Evolutionary conservation across 2,797 vertebrate genomes (phyloP).

Genomic region (Notolepis coatsorum): DNA sequence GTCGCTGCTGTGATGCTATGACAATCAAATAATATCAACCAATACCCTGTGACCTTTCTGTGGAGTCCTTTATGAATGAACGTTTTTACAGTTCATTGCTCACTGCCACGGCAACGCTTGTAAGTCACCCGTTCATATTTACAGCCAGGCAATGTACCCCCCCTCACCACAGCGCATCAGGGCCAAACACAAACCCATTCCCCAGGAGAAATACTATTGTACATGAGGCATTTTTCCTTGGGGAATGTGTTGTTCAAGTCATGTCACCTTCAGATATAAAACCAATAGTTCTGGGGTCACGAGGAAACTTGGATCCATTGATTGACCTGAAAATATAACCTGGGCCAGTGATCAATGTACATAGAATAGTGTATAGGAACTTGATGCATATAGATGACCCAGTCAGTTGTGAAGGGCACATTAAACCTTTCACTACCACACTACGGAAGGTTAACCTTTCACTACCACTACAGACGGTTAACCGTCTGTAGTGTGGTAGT

Average conservation of each 20-base stretch:
- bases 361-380: too few species aligned
- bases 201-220: not conserved
- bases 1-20: too few species aligned
- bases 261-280: constrained; percentile 16
- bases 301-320: constrained; percentile 10
- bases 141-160: not conserved
- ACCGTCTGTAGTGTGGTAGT: too few species aligned
- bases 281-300: constrained; percentile 23
- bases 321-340: constrained; percentile 18
- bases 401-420: too few species aligned
- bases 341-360: too few species aligned
- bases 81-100: not conserved
- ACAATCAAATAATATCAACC: too few species aligned
- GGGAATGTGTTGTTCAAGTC: too few species aligned
- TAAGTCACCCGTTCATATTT: not conserved
- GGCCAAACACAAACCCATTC: not conserved
- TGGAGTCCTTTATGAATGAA: not conserved
- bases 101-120: not conserved
- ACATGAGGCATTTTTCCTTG: not conserved
- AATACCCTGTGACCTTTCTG: not conserved
- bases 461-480: too few species aligned
- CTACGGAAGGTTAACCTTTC: too few species aligned
- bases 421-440: too few species aligned
- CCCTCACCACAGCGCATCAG: not conserved
- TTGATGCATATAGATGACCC: too few species aligned